Conservation (phyloP, 1,140 invertebrate genomes). For the Papilio machaon region DNA sequence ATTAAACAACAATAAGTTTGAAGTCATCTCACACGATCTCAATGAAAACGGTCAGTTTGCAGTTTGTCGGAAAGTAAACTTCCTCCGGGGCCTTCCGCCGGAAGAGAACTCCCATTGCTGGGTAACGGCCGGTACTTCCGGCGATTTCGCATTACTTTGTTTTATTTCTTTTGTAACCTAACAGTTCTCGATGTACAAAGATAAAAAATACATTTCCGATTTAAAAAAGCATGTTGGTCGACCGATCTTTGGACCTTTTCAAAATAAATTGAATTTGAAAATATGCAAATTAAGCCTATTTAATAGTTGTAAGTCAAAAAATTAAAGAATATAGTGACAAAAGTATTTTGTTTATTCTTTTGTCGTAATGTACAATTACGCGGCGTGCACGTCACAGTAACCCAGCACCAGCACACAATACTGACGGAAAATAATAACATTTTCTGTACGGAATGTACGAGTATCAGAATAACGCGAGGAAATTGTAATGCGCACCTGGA, state of each 20-base stretch:
- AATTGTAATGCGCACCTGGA: slow-evolving; percentile 12
- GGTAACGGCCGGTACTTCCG: slow-evolving; percentile 52
- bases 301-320: neutral
- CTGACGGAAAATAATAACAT: neutral
- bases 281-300: neutral
- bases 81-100: slow-evolving; percentile 47
- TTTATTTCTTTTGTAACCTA: slow-evolving; percentile 34
- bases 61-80: slow-evolving; percentile 50
- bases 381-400: neutral
- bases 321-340: neutral
- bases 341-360: neutral
- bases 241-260: neutral
- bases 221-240: neutral
- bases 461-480: slow-evolving; percentile 1
- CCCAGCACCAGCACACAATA: neutral
- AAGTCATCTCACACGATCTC: neutral
- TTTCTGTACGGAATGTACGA: neutral
- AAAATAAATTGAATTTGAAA: too few species aligned
- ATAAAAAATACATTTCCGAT: neutral
- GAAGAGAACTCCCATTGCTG: slow-evolving; percentile 60
- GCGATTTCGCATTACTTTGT: slow-evolving; percentile 55
- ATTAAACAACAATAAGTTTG: neutral
- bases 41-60: slow-evolving; percentile 28
- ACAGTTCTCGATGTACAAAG: slow-evolving; percentile 7
- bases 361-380: neutral